phyloP scores from a whole-genome alignment of 92 coral and sea anemone genomes.

The Muricea muricata region DNA sequence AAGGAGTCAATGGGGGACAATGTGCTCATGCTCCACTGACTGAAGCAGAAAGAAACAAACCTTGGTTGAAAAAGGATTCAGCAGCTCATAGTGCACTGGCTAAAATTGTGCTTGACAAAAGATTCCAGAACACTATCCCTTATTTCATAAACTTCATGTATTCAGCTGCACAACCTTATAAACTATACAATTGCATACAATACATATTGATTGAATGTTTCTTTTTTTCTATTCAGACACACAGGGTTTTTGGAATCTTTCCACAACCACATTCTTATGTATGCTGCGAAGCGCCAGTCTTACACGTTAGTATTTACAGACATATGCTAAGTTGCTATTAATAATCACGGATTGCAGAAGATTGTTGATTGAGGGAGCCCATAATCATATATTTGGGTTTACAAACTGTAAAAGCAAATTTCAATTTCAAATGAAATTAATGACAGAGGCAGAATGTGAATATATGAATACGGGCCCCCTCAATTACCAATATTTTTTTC shows the following conservation, averaged over 20 bases:
- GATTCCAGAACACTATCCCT: conserved; percentile 9
- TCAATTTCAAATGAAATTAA: too few species aligned
- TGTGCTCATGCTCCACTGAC: conserved; percentile 33
- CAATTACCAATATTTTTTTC: too few species aligned
- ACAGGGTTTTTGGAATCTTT: not conserved
- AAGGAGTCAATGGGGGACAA: conserved; percentile 6
- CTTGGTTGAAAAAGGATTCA: conserved; percentile 33
- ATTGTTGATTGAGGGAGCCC: not conserved
- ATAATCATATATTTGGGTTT: not conserved
- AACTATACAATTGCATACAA: not conserved
- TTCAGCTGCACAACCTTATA: not conserved
- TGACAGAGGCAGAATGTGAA: too few species aligned
- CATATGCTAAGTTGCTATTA: too few species aligned
- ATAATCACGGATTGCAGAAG: not conserved
- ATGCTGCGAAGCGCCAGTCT: not conserved
- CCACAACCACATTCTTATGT: not conserved
- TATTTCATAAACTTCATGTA: conserved; percentile 15
- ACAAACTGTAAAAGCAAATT: too few species aligned
- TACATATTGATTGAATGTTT: too few species aligned
- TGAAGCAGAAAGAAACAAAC: conserved; percentile 3
- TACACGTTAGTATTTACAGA: not conserved
- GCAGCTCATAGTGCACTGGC: conserved; percentile 25
- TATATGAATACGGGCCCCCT: too few species aligned
- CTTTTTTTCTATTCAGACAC: conserved; percentile 1
- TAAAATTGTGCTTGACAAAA: conserved; percentile 30